These are phyloP conservation scores for Enoplosus armatus DNA, from an alignment of 2,797 vertebrate genomes.

Conservation along the genomic window DNA sequence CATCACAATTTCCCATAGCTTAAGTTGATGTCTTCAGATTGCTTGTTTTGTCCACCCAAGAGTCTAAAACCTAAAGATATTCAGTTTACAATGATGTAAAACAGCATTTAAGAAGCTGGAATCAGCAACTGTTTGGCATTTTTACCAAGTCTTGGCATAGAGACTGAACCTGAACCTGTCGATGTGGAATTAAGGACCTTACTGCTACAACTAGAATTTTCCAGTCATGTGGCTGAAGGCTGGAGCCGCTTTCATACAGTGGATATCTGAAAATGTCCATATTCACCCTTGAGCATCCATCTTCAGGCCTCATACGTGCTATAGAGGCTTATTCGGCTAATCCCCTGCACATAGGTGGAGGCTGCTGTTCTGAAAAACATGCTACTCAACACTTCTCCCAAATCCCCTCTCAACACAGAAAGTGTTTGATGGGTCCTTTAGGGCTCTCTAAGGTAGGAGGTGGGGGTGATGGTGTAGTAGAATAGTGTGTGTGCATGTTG, in stretches of 20 bases:
- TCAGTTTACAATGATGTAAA: not conserved
- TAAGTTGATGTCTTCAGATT: not conserved
- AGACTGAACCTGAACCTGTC: not conserved
- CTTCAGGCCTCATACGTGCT: constrained; percentile 39
- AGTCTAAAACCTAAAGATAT: not conserved
- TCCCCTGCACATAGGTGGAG: constrained; percentile 42
- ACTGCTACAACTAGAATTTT: not conserved
- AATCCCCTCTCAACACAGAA: constrained; percentile 69
- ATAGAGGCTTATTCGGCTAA: constrained; percentile 37
- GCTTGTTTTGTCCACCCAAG: not conserved
- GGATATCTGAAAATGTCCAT: constrained; percentile 17
- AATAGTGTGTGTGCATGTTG: constrained; percentile 26
- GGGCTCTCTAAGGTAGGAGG: constrained; percentile 77
- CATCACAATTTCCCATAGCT: not conserved
- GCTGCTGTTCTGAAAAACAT: constrained; percentile 74
- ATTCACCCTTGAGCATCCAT: constrained; percentile 30
- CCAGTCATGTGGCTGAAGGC: not conserved
- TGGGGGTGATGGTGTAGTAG: constrained; percentile 32
- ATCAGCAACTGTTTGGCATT: not conserved
- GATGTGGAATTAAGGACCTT: constrained; percentile 8
- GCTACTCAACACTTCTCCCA: constrained; percentile 65
- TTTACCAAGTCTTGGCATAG: not conserved
- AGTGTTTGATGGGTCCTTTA: constrained; percentile 89
- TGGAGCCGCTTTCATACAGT: constrained; percentile 28
- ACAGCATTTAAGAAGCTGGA: not conserved